Conservation (phyloP, 1,140 invertebrate genomes). For the Bombus cullumanus region DNA sequence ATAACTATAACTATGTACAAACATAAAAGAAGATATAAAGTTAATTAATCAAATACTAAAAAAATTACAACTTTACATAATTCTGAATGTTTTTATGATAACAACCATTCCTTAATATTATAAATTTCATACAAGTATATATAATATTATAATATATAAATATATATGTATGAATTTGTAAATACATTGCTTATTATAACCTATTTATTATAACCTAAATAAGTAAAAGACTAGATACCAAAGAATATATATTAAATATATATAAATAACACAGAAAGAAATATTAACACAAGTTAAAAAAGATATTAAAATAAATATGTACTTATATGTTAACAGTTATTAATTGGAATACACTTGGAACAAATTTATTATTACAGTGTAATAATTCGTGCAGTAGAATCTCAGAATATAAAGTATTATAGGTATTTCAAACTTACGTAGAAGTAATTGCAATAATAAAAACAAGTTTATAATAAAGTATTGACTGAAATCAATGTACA, state of each 20-base stretch:
- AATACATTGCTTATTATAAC: neutral
- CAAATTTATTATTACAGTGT: neutral
- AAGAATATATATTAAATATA: neutral
- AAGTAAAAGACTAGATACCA: neutral
- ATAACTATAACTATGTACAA: neutral
- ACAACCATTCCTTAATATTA: neutral
- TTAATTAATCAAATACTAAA: neutral
- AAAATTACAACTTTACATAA: neutral
- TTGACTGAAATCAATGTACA: slow-evolving; percentile 12
- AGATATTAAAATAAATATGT: neutral
- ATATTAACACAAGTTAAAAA: neutral
- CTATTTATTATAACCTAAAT: slow-evolving; percentile 12
- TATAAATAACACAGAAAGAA: neutral
- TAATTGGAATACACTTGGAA: neutral
- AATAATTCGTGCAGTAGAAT: neutral
- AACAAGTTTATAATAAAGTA: slow-evolving; percentile 17
- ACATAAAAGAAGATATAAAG: neutral
- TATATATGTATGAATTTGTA: neutral
- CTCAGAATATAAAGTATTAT: neutral
- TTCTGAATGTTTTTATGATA: neutral
- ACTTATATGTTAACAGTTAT: neutral
- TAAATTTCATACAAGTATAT: neutral
- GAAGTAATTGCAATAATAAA: neutral
- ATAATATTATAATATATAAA: neutral
- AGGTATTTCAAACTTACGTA: neutral